phyloP scores from a whole-genome alignment of 2,888 invertebrate species.

The Norana najaformis region DNA sequence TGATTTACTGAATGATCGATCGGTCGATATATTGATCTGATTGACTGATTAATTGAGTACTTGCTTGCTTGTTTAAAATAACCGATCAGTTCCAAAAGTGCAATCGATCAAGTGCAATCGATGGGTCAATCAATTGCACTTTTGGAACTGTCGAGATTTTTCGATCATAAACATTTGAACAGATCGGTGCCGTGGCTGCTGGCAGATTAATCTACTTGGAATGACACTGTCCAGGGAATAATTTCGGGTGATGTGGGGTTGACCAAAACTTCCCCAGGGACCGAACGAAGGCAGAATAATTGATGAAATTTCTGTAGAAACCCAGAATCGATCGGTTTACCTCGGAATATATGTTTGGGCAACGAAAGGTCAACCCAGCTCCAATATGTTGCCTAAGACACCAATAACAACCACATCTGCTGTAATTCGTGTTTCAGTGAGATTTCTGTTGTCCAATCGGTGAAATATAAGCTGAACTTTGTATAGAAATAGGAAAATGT shows the following conservation, averaged over 20 bases:
- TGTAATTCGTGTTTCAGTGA: too few relatives aligned
- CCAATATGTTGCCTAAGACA: too few relatives aligned
- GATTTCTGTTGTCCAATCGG: neutral
- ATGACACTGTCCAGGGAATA: neutral
- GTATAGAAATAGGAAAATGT: neutral
- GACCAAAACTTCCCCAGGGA: neutral
- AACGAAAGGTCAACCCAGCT: too few relatives aligned
- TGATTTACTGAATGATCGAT: neutral
- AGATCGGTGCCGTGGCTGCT: neutral
- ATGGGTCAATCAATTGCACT: neutral
- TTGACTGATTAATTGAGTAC: too few relatives aligned
- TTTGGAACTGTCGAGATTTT: neutral
- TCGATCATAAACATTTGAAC: neutral
- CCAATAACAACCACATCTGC: too few relatives aligned
- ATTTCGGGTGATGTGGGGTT: too few relatives aligned
- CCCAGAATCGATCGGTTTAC: neutral
- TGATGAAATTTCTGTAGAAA: neutral
- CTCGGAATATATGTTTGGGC: neutral
- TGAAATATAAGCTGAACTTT: neutral
- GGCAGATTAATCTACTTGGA: neutral
- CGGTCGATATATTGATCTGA: neutral
- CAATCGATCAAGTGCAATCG: neutral
- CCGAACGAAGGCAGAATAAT: neutral
- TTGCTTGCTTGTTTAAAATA: too few relatives aligned
- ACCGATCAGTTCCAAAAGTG: too few relatives aligned